Base-by-base conservation (phyloP, 2,888 invertebrate species). In the Gortyna flavago region DNA sequence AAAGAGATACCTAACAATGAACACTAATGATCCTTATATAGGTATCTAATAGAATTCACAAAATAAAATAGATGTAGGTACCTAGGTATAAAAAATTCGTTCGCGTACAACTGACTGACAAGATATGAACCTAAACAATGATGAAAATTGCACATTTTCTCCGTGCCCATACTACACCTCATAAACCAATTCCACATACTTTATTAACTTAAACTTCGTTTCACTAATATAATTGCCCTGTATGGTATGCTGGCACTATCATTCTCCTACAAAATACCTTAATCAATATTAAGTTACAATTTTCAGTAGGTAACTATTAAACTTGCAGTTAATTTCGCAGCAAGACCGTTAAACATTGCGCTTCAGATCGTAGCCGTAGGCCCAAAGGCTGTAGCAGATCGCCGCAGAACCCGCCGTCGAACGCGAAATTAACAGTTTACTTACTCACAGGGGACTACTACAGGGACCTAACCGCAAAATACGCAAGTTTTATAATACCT, bases 341-440 rank as follows among this genome's bases (percentile, higher is more conserved):
- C 25, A 62, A 35, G 72, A 41, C 5, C 5, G 32, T 29, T 18
- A 21, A n/a, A n/a, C 21, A 32, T 48, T 5, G 21, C 21, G 38
- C 48, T 38, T 21, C 16, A 66, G 18, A n/a, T 38, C 18, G 21
- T 8, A 48, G 41, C 18, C 44, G 79, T 79, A 79, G 79, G 78
- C 78, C 78, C 78, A 78, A 79, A 81, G n/a, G 8, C 80, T 38
- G 32, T 8, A 13, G 21, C 25, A 25, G 4, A 38, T 54, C 11
- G 13, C n/a, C 73, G 73, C 32, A 35, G 41, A n/a, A 11, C 29
- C 69, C 73, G 77, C 81, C 77, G 81, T 25, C 73, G 51, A 62
- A n/a, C 18, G 18, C 25, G 2, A 13, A 29, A 0, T 21, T n/a
- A 32, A 57, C 6, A 21, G 9, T 59, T 41, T 21, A 77, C 21